Evolutionary conservation across 2,888 invertebrate genomes (phyloP).

Genomic region (Andrena fulva): DNA sequence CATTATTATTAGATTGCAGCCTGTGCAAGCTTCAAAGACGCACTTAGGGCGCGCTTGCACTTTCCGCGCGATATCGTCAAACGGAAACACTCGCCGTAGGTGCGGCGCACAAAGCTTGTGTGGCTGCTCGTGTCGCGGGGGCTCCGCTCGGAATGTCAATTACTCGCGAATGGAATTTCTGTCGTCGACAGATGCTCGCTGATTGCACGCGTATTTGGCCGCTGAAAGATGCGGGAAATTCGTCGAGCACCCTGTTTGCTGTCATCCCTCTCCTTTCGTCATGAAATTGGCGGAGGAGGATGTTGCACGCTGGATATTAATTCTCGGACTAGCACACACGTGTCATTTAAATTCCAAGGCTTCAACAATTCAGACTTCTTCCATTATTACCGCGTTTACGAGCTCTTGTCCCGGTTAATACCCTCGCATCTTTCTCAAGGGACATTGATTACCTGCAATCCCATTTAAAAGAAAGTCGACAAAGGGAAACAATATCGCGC

Average conservation of each 20-base stretch:
- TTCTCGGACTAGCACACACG: too few relatives aligned
- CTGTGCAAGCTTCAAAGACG: constrained; percentile 42
- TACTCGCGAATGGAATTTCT: constrained; percentile 57
- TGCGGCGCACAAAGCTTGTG: constrained; percentile 28
- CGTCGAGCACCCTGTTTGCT: not conserved
- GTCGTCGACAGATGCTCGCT: constrained; percentile 2
- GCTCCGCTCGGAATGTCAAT: constrained; percentile 59
- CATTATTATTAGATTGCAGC: constrained; percentile 41
- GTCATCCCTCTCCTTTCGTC: not conserved
- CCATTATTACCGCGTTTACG: too few relatives aligned
- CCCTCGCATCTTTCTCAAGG: too few relatives aligned
- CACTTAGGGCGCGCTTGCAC: constrained; percentile 25
- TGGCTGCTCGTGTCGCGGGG: not conserved
- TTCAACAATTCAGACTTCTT: too few relatives aligned
- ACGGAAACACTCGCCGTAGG: constrained; percentile 35
- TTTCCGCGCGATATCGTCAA: constrained; percentile 38
- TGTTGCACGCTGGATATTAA: not conserved
- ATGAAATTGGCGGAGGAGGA: not conserved
- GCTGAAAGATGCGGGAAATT: not conserved
- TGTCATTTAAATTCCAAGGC: too few relatives aligned
- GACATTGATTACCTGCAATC: not conserved
- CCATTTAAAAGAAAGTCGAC: not conserved
- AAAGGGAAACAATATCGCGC: not conserved
- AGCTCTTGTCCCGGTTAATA: not conserved
- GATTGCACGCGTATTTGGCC: constrained; percentile 9